Percentiles rank a stretch among this genome's conserved stretches.
Evolutionary conservation across 2,888 invertebrate genomes (phyloP).

Genomic region (Drosophila neonasuta): DNA sequence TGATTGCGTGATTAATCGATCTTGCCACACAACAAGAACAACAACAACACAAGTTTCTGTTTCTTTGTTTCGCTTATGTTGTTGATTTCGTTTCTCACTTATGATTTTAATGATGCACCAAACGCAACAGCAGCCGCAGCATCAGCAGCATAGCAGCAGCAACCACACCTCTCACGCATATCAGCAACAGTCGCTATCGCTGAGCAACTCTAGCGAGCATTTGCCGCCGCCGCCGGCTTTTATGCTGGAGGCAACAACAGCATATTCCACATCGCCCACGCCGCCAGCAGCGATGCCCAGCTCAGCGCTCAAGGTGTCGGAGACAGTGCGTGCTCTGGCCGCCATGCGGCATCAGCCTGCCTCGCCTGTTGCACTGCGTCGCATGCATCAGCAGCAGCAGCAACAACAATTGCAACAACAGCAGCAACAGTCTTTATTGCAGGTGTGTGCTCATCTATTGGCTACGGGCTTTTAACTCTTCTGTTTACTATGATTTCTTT

Average conservation of each 20-base stretch:
- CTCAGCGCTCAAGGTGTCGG: slow-evolving; percentile 87
- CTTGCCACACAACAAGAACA: slow-evolving; percentile 14
- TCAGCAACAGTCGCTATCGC: slow-evolving; percentile 23
- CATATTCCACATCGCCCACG: slow-evolving; percentile 23
- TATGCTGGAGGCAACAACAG: slow-evolving; percentile 73
- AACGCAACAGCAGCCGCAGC: slow-evolving; percentile 41
- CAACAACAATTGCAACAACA: slow-evolving; percentile 57
- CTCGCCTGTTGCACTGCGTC: slow-evolving; percentile 89
- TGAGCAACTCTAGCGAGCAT: slow-evolving; percentile 78
- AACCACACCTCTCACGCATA: slow-evolving; percentile 9
- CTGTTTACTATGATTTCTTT: slow-evolving; percentile 58
- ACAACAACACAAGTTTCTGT: slow-evolving; percentile 26
- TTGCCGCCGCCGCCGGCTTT: slow-evolving; percentile 82
- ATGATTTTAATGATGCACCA: slow-evolving; percentile 55
- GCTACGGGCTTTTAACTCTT: slow-evolving; percentile 47
- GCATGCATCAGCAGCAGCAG: slow-evolving; percentile 79
- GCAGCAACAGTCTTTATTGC: slow-evolving; percentile 67
- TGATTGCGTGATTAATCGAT: slow-evolving; percentile 15
- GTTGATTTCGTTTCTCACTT: slow-evolving; percentile 56
- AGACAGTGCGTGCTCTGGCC: slow-evolving; percentile 92
- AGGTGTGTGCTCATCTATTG: slow-evolving; percentile 78
- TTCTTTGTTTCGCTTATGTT: slow-evolving; percentile 23
- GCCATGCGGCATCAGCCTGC: slow-evolving; percentile 93
- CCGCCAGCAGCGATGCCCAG: slow-evolving; percentile 69
- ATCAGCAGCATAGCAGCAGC: slow-evolving; percentile 25